These are phyloP conservation scores for Amyelois transitella DNA, from an alignment of 1,140 invertebrate genomes.

Conservation along the genomic window DNA sequence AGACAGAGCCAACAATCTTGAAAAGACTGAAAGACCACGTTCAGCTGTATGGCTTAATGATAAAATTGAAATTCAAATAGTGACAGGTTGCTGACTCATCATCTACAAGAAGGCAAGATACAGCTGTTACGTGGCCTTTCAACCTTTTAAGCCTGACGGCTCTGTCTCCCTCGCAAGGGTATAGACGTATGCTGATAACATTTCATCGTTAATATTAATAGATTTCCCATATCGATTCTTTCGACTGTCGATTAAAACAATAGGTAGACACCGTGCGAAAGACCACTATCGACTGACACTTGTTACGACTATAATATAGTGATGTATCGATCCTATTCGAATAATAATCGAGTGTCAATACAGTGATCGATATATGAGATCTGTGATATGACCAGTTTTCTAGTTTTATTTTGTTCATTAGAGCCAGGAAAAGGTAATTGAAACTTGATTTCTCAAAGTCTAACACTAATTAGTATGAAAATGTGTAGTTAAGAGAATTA, in stretches of 20 bases:
- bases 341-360: background rate
- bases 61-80: no score
- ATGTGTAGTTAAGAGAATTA: no score
- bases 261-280: background rate
- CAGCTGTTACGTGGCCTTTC: no score
- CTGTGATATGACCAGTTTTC: background rate
- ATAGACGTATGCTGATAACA: no score
- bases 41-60: no score
- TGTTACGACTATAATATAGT: background rate
- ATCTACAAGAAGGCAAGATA: no score
- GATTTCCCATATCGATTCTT: background rate
- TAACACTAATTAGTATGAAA: background rate
- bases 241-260: background rate
- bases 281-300: background rate
- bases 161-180: no score
- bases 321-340: background rate
- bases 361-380: background rate
- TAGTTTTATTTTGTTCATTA: background rate
- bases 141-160: no score
- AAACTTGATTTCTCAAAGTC: background rate
- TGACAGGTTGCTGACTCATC: no score
- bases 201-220: no score
- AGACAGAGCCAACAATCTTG: no score
- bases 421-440: background rate
- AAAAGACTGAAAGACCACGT: no score